A percentile compares a stretch with the other conserved stretches of the same genome.
These are phyloP conservation scores for Hippoglossus hippoglossus DNA, from an alignment of 2,797 vertebrate genomes.

Conservation along the genomic window DNA sequence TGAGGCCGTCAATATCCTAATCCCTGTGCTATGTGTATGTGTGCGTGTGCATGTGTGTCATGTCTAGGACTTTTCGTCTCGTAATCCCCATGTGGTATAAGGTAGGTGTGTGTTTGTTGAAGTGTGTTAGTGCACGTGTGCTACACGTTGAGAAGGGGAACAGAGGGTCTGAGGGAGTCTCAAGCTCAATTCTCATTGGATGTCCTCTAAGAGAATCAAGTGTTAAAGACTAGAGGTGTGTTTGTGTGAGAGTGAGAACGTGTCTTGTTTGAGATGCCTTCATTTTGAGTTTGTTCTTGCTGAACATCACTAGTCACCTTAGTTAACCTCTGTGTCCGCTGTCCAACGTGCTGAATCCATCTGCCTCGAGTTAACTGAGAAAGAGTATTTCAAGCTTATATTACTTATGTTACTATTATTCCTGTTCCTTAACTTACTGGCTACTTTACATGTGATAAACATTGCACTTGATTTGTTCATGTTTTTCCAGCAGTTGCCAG, in stretches of 20 bases:
- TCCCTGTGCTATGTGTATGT: conserved; percentile 31
- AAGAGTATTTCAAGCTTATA: no score
- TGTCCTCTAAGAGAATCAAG: conserved; percentile 60
- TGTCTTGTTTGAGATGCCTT: conserved; percentile 8
- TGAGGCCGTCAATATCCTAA: conserved; percentile 49
- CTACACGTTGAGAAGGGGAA: neutral
- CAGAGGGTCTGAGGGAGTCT: conserved; percentile 47
- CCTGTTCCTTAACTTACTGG: no score
- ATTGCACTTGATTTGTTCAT: no score
- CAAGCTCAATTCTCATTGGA: conserved; percentile 53
- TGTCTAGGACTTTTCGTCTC: conserved; percentile 57
- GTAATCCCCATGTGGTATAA: conserved; percentile 62
- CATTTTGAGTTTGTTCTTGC: conserved; percentile 1
- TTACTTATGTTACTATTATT: no score
- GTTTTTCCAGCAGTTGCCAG: neutral
- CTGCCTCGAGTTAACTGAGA: no score
- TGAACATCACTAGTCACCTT: conserved; percentile 1
- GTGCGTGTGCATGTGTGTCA: conserved; percentile 22
- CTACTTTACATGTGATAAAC: no score
- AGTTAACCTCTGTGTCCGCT: neutral
- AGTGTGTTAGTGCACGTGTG: conserved; percentile 5
- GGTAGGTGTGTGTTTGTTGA: conserved; percentile 26
- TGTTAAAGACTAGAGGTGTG: conserved; percentile 37
- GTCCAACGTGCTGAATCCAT: no score
- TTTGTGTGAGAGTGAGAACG: neutral